These are phyloP conservation scores for Thryonomys swinderianus DNA, from an alignment of 2,113 vertebrate species.

Conservation along the genomic window DNA sequence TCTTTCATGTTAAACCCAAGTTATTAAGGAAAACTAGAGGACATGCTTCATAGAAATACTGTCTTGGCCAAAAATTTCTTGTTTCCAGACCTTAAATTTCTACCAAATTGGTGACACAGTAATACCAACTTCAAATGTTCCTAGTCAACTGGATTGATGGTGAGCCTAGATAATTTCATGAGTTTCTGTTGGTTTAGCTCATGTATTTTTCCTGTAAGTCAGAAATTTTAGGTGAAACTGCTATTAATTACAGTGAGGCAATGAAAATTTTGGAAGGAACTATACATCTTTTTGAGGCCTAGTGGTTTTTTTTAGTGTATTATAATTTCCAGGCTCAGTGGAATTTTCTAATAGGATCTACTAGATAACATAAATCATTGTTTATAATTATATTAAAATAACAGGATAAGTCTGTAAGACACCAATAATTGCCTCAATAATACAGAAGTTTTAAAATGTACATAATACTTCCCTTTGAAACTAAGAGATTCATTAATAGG, in stretches of 20 bases:
- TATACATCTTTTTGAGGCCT: neutral
- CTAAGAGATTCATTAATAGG: neutral
- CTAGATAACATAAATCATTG: conserved; percentile 2
- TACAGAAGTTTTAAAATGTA: neutral
- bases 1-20: neutral
- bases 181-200: neutral
- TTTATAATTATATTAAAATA: conserved; percentile 39
- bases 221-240: conserved; percentile 33
- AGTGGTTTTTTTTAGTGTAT: neutral
- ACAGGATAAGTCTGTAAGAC: neutral
- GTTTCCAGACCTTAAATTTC: conserved; percentile 18
- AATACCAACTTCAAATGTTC: conserved; percentile 11
- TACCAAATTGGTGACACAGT: neutral
- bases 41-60: neutral
- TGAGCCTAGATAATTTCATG: neutral
- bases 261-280: conserved; percentile 41
- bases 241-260: neutral
- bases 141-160: conserved; percentile 2
- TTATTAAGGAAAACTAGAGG: conserved; percentile 43
- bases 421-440: neutral
- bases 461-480: neutral
- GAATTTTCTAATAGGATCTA: conserved; percentile 43
- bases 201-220: conserved; percentile 32
- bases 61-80: conserved; percentile 25
- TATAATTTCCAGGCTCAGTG: conserved; percentile 7